A percentile compares a stretch with the other conserved stretches of the same genome.
Conservation (phyloP, 2,888 invertebrate species). For the Eulithis prunata region DNA sequence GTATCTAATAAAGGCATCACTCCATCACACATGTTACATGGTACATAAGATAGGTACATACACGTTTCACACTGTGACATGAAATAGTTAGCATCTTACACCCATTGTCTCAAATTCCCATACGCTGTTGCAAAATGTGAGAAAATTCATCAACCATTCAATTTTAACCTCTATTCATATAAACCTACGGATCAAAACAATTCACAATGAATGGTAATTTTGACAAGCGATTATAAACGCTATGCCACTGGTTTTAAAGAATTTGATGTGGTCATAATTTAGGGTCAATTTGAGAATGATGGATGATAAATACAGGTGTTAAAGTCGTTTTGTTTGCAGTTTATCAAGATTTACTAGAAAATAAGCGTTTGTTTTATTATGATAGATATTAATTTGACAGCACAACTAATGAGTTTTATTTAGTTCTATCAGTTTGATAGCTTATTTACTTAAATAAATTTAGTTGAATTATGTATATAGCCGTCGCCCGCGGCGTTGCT, state of each 20-base stretch:
- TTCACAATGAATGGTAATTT: not conserved
- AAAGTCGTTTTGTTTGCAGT: slow-evolving; percentile 37
- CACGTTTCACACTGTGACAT: slow-evolving; percentile 36
- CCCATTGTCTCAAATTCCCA: slow-evolving; percentile 52
- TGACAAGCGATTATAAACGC: slow-evolving; percentile 40
- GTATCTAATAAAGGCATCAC: slow-evolving; percentile 37
- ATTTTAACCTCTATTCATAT: slow-evolving; percentile 14
- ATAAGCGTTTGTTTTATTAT: slow-evolving; percentile 10
- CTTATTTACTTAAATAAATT: too few relatives aligned
- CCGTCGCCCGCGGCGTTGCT: too few relatives aligned
- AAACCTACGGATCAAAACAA: not conserved
- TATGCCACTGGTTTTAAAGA: slow-evolving; percentile 31
- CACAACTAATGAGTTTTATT: not conserved
- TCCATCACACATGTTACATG: slow-evolving; percentile 19
- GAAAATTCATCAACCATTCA: slow-evolving; percentile 30
- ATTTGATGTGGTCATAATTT: slow-evolving; percentile 26
- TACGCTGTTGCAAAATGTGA: slow-evolving; percentile 46
- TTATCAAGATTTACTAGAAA: slow-evolving; percentile 31
- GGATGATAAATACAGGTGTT: slow-evolving; percentile 35
- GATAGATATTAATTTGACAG: slow-evolving; percentile 12
- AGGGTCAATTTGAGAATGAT: slow-evolving; percentile 30
- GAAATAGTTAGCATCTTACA: slow-evolving; percentile 38
- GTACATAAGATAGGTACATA: not conserved
- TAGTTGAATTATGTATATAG: too few relatives aligned
- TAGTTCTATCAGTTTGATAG: slow-evolving; percentile 5